Percentiles rank a stretch among this genome's conserved stretches.
Evolutionary conservation across 2,113 vertebrate species (phyloP).

Genomic region (Odobenus rosmarus): DNA sequence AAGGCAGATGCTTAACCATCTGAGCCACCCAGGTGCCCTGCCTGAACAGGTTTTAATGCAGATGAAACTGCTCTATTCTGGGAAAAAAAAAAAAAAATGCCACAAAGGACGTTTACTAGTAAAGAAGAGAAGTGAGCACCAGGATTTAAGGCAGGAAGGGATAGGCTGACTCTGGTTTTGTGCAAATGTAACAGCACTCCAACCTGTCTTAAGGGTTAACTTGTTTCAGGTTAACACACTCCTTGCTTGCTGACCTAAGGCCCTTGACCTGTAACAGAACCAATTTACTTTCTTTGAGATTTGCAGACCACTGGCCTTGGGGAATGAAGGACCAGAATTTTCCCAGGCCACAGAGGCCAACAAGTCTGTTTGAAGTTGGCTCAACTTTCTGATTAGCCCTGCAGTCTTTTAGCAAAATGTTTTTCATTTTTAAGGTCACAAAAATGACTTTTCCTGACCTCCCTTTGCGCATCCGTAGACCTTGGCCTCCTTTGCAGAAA

Average conservation of each 20-base stretch:
- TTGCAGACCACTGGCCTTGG: neutral
- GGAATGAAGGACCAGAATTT: neutral
- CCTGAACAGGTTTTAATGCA: neutral
- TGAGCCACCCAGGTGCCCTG: neutral
- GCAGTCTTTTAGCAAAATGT: neutral
- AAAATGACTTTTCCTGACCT: neutral
- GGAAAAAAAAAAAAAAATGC: neutral
- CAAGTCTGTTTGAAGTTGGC: neutral
- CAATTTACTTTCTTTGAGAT: neutral
- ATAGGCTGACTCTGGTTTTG: neutral
- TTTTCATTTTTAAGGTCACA: neutral
- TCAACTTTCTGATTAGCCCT: neutral
- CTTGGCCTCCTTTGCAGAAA: neutral
- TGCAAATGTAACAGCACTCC: neutral
- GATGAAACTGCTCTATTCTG: neutral
- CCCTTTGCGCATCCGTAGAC: neutral
- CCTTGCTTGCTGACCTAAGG: neutral
- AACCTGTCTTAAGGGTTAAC: neutral
- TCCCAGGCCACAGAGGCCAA: neutral
- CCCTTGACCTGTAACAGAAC: neutral
- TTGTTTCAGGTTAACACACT: neutral
- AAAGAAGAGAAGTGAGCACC: neutral
- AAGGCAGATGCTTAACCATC: no score
- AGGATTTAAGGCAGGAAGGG: neutral
- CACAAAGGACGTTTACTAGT: neutral